These are phyloP conservation scores for Andrena bucephala DNA, from an alignment of 2,888 invertebrate species.

Conservation along the genomic window DNA sequence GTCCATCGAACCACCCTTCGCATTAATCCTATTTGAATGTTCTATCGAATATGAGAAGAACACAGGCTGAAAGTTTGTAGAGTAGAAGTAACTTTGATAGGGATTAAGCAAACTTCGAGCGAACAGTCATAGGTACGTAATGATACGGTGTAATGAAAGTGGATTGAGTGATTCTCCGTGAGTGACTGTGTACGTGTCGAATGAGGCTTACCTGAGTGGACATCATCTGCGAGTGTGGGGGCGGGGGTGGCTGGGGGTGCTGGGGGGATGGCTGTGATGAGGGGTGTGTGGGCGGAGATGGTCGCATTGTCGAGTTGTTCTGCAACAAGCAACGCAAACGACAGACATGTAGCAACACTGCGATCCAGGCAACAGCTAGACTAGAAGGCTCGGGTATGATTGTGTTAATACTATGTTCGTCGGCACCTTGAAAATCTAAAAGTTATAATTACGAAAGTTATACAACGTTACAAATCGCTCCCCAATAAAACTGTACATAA, in stretches of 20 bases:
- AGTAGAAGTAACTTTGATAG: constrained; percentile 58
- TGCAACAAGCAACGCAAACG: constrained; percentile 86
- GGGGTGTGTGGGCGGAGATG: constrained; percentile 94
- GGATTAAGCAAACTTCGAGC: constrained; percentile 68
- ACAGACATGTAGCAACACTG: constrained; percentile 85
- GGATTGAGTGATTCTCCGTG: constrained; percentile 78
- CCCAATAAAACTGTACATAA: not conserved
- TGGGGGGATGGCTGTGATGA: constrained; percentile 96
- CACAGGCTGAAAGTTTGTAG: constrained; percentile 20
- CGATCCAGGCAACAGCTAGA: constrained; percentile 83
- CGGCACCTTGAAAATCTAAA: constrained; percentile 62
- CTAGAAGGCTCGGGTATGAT: constrained; percentile 80
- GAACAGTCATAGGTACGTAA: constrained; percentile 67
- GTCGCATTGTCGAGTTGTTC: constrained; percentile 92
- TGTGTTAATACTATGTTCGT: constrained; percentile 71
- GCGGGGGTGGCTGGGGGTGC: constrained; percentile 91
- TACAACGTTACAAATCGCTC: constrained; percentile 7
- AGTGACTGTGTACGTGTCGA: constrained; percentile 78
- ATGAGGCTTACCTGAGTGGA: constrained; percentile 88
- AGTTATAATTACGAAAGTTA: constrained; percentile 67
- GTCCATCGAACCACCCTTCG: not conserved
- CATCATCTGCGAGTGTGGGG: constrained; percentile 94
- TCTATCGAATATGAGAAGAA: not conserved
- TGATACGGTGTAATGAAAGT: constrained; percentile 78
- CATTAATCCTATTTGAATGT: not conserved